Conservation (phyloP, 37 sponge, comb jelly and placozoan genomes). For the Aphrocallistes beatrix region DNA sequence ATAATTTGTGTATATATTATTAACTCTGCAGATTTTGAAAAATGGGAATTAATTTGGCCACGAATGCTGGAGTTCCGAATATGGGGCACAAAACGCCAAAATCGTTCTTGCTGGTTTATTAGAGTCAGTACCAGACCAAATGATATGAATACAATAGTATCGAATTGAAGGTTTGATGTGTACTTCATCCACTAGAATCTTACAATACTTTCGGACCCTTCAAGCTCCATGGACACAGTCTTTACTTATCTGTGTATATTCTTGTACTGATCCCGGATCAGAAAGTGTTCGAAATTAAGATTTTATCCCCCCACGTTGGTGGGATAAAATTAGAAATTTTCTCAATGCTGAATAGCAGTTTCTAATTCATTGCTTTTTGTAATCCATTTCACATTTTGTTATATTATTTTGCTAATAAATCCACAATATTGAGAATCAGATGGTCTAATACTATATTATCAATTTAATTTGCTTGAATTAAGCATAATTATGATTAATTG, state of each 20-base stretch:
- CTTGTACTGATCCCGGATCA: neutral
- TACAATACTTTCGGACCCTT: neutral
- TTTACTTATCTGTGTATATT: neutral
- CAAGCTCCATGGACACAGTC: neutral
- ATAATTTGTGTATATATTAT: neutral
- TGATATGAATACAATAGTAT: neutral
- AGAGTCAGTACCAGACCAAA: neutral
- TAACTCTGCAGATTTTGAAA: neutral
- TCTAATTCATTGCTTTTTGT: too few species aligned
- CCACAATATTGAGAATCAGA: too few species aligned
- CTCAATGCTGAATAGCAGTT: conserved; percentile 17
- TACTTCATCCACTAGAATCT: neutral
- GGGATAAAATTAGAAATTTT: neutral
- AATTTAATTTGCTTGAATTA: too few species aligned
- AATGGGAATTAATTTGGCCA: neutral
- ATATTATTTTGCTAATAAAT: too few species aligned
- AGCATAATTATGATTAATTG: too few species aligned
- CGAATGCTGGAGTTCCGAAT: conserved; percentile 7
- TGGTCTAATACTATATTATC: too few species aligned
- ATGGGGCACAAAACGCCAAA: neutral
- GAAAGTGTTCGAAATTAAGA: neutral
- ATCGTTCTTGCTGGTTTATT: neutral
- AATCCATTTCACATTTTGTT: too few species aligned
- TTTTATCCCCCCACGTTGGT: neutral
- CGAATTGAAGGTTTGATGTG: neutral